Evolutionary conservation across 2,797 vertebrate species (phyloP).

Genomic region (Ficedula albicollis): DNA sequence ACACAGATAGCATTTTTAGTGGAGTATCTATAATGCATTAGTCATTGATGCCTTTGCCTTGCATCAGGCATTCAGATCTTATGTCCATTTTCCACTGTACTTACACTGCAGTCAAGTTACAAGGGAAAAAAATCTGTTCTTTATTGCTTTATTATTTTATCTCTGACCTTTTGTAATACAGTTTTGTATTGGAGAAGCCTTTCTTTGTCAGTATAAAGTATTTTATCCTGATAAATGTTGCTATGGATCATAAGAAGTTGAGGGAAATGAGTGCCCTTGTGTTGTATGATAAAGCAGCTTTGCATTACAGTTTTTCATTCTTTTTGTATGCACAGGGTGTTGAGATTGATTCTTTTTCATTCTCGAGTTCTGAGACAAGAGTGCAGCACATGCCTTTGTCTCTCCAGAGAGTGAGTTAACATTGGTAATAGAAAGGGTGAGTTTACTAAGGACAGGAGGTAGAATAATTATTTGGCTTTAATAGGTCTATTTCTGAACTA

Average conservation of each 20-base stretch:
- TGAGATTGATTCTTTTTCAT: neutral
- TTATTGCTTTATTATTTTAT: neutral
- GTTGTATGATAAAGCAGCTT: neutral
- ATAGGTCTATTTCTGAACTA: neutral
- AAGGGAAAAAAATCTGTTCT: neutral
- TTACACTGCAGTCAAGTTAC: neutral
- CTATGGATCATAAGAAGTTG: neutral
- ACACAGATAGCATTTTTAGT: neutral
- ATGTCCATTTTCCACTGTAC: neutral
- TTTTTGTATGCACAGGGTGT: neutral
- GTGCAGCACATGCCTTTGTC: neutral
- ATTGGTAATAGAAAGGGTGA: neutral
- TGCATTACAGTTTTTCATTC: neutral
- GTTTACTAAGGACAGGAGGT: neutral
- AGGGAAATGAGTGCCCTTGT: neutral
- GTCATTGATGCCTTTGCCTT: neutral
- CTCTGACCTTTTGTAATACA: neutral
- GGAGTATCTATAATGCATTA: constrained; percentile 1
- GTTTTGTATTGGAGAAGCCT: neutral
- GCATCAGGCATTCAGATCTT: neutral
- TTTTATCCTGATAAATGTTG: neutral
- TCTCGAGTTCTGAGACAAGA: neutral
- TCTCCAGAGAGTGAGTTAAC: neutral
- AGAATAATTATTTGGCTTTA: neutral
- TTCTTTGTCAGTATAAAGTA: neutral